Base-by-base conservation (phyloP, 2,888 invertebrate species). In the Auanema sp. region DNA sequence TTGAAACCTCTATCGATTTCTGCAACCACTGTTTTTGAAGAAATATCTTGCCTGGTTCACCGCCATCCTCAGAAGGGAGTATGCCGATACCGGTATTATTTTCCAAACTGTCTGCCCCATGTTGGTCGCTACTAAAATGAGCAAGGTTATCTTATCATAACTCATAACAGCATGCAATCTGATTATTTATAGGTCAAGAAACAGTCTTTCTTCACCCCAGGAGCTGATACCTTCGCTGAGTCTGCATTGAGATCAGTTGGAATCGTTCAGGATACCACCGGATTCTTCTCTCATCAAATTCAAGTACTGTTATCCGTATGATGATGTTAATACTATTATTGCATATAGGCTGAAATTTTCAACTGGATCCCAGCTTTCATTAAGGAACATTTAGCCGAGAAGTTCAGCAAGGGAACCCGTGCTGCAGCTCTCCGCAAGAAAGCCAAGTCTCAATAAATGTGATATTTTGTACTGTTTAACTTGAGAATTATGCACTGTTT, bases 1-100 rank as follows among this genome's bases (percentile, higher is more conserved):
- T 49, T 47, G 82, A 67, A 52, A 52, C 11, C 21, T 24, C 10
- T 40, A 10, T 8, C 77, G 72, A 65, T 83, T 86, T 60, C 81
- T n/a, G n/a, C n/a, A n/a, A n/a, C n/a, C n/a, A n/a, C n/a, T n/a
- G 33, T 33, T 33, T 33, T 33, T 33, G 33, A 33, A 79, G 79
- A 77, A 75, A 53, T 81, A 80, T 67, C 79, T 81, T 16, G 61
- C 65, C 50, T 77, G 77, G 72, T 66, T 81, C 23, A 71, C 85
- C 16, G 75, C 77, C 24, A 80, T 84, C 60, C 75, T 87, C 14
- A 75, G 83, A 41, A 72, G 62, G 43, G 86, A 87, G 75, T 86
- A 85, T 72, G 75, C 65, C 4, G 58, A 67, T 51, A 82, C 80
- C 61, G 86, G 85, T 50, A 79, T 86, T 60, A 78, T 78, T 55